Evolutionary conservation across 2,888 invertebrate species (phyloP).

Genomic region (Calephelis perditalis): DNA sequence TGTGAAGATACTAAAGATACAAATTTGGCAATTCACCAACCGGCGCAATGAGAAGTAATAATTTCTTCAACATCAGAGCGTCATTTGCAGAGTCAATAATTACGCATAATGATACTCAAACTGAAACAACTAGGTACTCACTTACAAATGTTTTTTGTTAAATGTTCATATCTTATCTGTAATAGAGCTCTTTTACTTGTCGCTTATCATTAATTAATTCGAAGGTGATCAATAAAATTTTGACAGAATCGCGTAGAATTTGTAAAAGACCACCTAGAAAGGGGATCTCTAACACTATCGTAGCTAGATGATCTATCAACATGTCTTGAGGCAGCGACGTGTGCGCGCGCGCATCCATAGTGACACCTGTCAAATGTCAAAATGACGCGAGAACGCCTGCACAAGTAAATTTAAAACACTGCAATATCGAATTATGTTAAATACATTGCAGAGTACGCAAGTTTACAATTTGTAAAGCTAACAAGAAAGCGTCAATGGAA

Average conservation of each 20-base stretch:
- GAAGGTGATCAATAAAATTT: conserved; percentile 34
- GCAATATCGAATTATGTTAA: conserved; percentile 11
- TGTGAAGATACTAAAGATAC: too few species aligned
- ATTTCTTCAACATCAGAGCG: too few species aligned
- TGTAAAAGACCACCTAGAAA: conserved; percentile 60
- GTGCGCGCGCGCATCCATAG: conserved; percentile 56
- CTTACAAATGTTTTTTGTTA: conserved; percentile 2
- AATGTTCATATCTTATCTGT: conserved; percentile 4
- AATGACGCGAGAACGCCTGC: conserved; percentile 64
- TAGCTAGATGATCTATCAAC: conserved; percentile 66
- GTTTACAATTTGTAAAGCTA: background rate
- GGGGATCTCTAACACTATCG: conserved; percentile 65
- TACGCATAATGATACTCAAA: background rate
- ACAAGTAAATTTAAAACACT: conserved; percentile 45
- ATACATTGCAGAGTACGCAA: conserved; percentile 10
- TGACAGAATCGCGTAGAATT: conserved; percentile 47
- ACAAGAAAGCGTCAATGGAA: conserved; percentile 10
- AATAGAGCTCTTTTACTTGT: conserved; percentile 9
- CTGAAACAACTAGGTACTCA: background rate
- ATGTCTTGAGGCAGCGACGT: conserved; percentile 43
- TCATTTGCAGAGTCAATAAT: too few species aligned
- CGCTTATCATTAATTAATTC: conserved; percentile 16
- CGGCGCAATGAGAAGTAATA: too few species aligned
- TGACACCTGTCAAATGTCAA: conserved; percentile 74
- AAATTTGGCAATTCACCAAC: too few species aligned